Conservation (phyloP, 1,140 invertebrate species). For the Drosophila fuyamai region DNA sequence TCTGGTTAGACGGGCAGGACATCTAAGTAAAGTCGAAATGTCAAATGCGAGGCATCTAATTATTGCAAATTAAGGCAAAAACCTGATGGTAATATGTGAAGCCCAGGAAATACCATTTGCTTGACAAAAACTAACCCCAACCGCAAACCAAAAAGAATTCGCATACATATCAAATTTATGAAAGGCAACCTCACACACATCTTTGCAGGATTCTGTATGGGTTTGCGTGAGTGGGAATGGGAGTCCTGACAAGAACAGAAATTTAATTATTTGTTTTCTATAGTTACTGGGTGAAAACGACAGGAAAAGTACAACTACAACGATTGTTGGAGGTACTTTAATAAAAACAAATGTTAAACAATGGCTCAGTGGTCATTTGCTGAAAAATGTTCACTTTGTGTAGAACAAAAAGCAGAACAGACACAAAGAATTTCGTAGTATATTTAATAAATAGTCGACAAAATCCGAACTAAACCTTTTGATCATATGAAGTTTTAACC, state of each 20-base stretch:
- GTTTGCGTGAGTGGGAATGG: constrained; percentile 1
- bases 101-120: constrained; percentile 8
- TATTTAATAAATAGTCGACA: too few relatives aligned
- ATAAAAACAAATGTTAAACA: constrained; percentile 29
- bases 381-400: constrained; percentile 4
- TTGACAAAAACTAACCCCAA: constrained; percentile 35
- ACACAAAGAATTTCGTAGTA: too few relatives aligned
- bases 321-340: constrained; percentile 3
- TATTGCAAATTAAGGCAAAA: constrained; percentile 18
- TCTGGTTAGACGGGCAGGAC: constrained; percentile 3
- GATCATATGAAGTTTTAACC: too few relatives aligned
- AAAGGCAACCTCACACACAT: constrained; percentile 15
- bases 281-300: constrained; percentile 22
- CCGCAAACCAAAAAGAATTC: constrained; percentile 34
- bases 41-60: constrained; percentile 31
- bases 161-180: constrained; percentile 49
- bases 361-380: constrained; percentile 8
- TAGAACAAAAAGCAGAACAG: neutral
- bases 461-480: too few relatives aligned
- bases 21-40: constrained; percentile 36
- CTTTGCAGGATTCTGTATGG: too few relatives aligned
- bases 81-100: constrained; percentile 5
- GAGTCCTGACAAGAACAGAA: constrained; percentile 7
- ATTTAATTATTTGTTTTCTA: constrained; percentile 49
- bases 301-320: constrained; percentile 21